Percentiles rank a stretch among this genome's conserved stretches.
These are phyloP conservation scores for Pteropus alecto DNA, from an alignment of 2,113 vertebrate genomes.

Conservation along the genomic window DNA sequence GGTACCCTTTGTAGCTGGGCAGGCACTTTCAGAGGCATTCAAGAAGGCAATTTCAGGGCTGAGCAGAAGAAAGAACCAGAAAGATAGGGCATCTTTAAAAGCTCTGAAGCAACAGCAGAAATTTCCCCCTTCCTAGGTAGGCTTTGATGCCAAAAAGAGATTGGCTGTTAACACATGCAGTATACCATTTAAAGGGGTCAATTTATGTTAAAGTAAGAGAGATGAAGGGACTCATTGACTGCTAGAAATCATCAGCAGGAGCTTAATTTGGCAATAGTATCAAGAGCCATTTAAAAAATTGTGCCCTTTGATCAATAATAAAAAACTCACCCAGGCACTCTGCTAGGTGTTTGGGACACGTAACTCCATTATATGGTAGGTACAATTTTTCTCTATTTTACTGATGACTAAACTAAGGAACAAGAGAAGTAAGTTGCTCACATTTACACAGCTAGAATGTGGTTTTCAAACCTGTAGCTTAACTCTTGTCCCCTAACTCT, in stretches of 20 bases:
- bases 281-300: background rate
- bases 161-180: background rate
- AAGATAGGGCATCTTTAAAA: background rate
- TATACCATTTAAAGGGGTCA: background rate
- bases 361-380: background rate
- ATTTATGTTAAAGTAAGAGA: background rate
- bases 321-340: background rate
- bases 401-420: background rate
- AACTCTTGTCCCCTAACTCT: background rate
- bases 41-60: background rate
- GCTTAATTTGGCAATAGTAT: background rate
- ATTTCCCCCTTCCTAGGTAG: background rate
- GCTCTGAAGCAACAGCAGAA: background rate
- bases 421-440: background rate
- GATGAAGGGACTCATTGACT: background rate
- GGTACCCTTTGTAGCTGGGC: background rate
- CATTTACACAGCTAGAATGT: background rate
- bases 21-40: background rate
- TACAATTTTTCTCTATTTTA: background rate
- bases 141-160: background rate
- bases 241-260: background rate
- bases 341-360: background rate
- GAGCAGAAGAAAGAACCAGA: background rate
- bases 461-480: background rate
- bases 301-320: background rate